Evolutionary conservation across 2,113 vertebrate genomes (phyloP).

Genomic region (Paradoxurus hermaphroditus): DNA sequence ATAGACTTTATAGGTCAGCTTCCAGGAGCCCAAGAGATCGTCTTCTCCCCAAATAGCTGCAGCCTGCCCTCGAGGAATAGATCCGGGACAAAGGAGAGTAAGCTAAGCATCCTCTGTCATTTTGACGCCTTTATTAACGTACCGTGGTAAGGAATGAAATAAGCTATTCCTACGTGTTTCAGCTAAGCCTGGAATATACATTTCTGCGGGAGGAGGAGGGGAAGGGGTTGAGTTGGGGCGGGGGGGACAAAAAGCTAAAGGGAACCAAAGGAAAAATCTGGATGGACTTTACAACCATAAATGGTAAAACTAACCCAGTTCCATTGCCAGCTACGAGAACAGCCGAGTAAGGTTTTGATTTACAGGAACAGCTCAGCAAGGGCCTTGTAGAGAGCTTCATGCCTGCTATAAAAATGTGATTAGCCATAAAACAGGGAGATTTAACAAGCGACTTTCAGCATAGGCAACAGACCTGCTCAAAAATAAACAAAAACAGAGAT

Average conservation of each 20-base stretch:
- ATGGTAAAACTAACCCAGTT: slow-evolving; percentile 85
- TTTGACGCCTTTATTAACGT: slow-evolving; percentile 70
- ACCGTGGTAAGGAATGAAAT: slow-evolving; percentile 51
- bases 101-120: slow-evolving; percentile 61
- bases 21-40: slow-evolving; percentile 33
- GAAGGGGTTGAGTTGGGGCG: slow-evolving; percentile 64
- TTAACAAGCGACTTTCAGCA: slow-evolving; percentile 83
- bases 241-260: slow-evolving; percentile 68
- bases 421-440: slow-evolving; percentile 85
- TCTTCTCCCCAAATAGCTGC: neutral
- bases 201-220: slow-evolving; percentile 70
- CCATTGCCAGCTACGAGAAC: slow-evolving; percentile 80
- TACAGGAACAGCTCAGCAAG: slow-evolving; percentile 84
- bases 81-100: neutral
- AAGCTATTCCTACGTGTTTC: slow-evolving; percentile 68
- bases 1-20: slow-evolving; percentile 41
- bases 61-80: neutral
- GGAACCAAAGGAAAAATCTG: slow-evolving; percentile 70
- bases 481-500: slow-evolving; percentile 69
- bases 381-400: slow-evolving; percentile 82
- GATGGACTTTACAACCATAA: slow-evolving; percentile 87
- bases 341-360: slow-evolving; percentile 87
- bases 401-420: slow-evolving; percentile 86
- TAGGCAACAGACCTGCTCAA: slow-evolving; percentile 65
- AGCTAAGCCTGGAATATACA: slow-evolving; percentile 79